These are phyloP conservation scores for Sepioteuthis lessoniana DNA, from an alignment of 2,888 invertebrate species.

Conservation along the genomic window DNA sequence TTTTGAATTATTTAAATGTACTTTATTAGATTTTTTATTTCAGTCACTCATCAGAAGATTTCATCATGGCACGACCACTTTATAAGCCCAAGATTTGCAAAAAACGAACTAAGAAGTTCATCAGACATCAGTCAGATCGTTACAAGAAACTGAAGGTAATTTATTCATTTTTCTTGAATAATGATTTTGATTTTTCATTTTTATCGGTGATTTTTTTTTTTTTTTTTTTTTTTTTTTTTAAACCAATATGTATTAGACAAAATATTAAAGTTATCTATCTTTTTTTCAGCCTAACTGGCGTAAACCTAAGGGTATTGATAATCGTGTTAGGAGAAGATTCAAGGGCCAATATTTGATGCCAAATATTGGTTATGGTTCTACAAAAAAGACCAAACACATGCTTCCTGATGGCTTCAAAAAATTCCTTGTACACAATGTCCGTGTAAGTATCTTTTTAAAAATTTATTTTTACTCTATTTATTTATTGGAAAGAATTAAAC, in stretches of 20 bases:
- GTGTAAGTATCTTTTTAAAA: constrained; percentile 79
- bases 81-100: constrained; percentile 83
- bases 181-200: background rate
- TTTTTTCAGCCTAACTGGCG: constrained; percentile 91
- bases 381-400: constrained; percentile 95
- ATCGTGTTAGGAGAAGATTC: constrained; percentile 98
- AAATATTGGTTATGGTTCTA: constrained; percentile 98
- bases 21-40: background rate
- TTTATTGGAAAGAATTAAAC: no score
- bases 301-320: constrained; percentile 99
- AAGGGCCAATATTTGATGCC: constrained; percentile 99
- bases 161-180: constrained; percentile 50
- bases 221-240: no score
- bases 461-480: no score
- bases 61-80: constrained; percentile 62
- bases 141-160: constrained; percentile 93
- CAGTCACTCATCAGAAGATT: background rate
- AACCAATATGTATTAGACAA: no score
- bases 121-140: constrained; percentile 98
- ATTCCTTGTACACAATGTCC: constrained; percentile 91
- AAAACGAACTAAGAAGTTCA: constrained; percentile 98
- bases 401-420: constrained; percentile 98
- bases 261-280: background rate
- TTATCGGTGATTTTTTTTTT: no score
- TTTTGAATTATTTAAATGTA: no score